Evolutionary conservation across 2,113 vertebrate species (phyloP), one percentile per base, ranked within the genome.

Genomic region (Gambusia holbrooki): DNA sequence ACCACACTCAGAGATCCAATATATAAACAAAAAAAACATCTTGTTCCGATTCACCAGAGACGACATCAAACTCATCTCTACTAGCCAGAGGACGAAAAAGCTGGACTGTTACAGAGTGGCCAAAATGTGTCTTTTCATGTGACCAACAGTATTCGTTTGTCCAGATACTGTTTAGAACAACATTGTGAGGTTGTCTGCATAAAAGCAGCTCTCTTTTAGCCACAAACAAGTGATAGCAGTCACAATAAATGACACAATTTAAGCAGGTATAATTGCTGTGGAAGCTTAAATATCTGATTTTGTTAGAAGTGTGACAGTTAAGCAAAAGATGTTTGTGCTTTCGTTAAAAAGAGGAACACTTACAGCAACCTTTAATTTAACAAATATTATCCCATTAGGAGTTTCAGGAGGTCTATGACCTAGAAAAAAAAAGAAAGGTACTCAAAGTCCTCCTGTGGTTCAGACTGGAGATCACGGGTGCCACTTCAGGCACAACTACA

Each of bases 141-240:
- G 5, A 17, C 35, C 35, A 11, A 37, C 35, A 11, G 35, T 37
- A 3, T 37, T 37, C 45, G 42, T 45, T 27, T 83, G 22, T 45
- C 70, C 19, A 42, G 73, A 54, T 40, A 15, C 62, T 9, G 30
- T 77, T 71, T 42, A 1, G 13, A 71, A 17, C 33, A 72, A 27
- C 35, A 69, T 63, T 25, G 42, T 72, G 51, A 62, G 71, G 22
- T 27, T 65, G 5, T 54, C n/a, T 73, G 58, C 64, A 48, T n/a
- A 71, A 62, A 19, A 67, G 19, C n/a, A 37, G 62, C 61, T n/a
- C 54, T 28, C 27, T 12, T 61, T 64, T 74, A 15, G 3, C n/a
- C 14, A 29, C 54, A 71, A 74, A 58, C 9, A 71, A 67, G 5
- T 37, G n/a, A 32, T 12, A 61, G 30, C 11, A 54, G 35, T 1